Percentiles rank a stretch among this genome's conserved stretches.
phyloP scores from a whole-genome alignment of 2,888 invertebrate genomes.

The Pomacea canaliculata region DNA sequence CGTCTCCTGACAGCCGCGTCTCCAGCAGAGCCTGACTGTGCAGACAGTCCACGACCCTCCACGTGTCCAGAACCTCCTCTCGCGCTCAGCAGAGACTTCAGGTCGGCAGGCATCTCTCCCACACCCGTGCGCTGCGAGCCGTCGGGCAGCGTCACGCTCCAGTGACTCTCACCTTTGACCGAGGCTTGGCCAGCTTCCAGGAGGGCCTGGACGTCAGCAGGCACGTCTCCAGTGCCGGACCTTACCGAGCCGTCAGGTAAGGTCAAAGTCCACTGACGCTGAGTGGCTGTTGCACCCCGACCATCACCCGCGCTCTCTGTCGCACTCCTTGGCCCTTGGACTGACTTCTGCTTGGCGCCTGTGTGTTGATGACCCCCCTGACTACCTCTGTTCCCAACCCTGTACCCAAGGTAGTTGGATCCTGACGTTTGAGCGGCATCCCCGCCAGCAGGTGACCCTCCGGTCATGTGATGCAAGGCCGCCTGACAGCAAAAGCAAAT shows the following conservation, averaged over 20 bases:
- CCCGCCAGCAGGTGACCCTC: not conserved
- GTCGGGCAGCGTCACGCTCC: slow-evolving; percentile 34
- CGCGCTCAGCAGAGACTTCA: slow-evolving; percentile 16
- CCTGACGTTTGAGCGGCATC: not conserved
- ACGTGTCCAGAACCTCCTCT: not conserved
- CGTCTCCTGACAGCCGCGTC: not conserved
- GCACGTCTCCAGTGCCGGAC: slow-evolving; percentile 25
- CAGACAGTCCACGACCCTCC: not conserved
- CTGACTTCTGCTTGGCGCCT: not conserved
- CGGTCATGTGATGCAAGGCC: not conserved
- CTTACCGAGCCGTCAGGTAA: slow-evolving; percentile 21
- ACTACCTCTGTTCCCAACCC: not conserved
- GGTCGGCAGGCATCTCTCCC: slow-evolving; percentile 31
- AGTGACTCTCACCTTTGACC: slow-evolving; percentile 26
- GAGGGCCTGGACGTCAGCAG: slow-evolving; percentile 18
- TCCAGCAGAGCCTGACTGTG: not conserved
- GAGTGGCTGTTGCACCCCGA: not conserved
- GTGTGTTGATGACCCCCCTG: not conserved
- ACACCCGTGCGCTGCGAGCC: slow-evolving; percentile 27
- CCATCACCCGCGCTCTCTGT: not conserved
- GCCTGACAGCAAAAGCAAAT: not conserved
- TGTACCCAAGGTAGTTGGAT: slow-evolving; percentile 2
- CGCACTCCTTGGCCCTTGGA: too few species aligned
- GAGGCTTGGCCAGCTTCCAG: not conserved
- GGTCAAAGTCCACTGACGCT: slow-evolving; percentile 15